Base-by-base conservation (phyloP, 2,113 vertebrate genomes). In the human (Homo sapiens) region DNA sequence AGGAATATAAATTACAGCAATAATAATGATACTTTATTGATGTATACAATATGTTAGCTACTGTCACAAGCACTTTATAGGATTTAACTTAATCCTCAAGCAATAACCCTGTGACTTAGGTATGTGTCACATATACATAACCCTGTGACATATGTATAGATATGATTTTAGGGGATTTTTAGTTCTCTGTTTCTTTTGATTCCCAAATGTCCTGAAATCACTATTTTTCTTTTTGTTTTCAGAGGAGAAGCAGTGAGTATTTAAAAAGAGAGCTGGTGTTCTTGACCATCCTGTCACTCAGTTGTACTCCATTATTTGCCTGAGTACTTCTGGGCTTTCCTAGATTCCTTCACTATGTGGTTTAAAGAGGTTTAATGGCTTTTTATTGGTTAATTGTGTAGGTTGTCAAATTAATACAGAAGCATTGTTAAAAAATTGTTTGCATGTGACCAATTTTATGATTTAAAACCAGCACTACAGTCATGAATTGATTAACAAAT, bases 331-430 rank as follows among this genome's bases (percentile, higher is more conserved):
- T 94, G 61, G 88, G 55, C 48, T 90, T 92, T 79, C 78, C 81
- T 79, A 52, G 80, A 38, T 23, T 14, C 27, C 20, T 81, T 96
- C 59, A 92, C 92, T 96, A 27, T 79, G 75, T 94, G 14, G 7
- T 83, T 95, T 91, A 17, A 80, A 91, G 96, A 90, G 35, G n/a
- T 81, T 93, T 90, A 89, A 59, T 91, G 59, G 8, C 25, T 90
- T 97, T 97, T 78, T 80, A 66, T 57, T 95, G 70, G 55, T 83
- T 97, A 48, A 87, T 94, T 97, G 78, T 59, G 18, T 68, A 40
- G n/a, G 23, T 80, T 90, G 38, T 72, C 83, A 92, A 91, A 90
- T 95, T 93, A 89, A 81, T 61, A 87, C 68, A 81, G 57, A 90
- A 35, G 92, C 16, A 45, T 30, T 89, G 23, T 64, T 79, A 89